phyloP scores from a whole-genome alignment of 2,113 vertebrate genomes.

The Patagioenas fasciata region DNA sequence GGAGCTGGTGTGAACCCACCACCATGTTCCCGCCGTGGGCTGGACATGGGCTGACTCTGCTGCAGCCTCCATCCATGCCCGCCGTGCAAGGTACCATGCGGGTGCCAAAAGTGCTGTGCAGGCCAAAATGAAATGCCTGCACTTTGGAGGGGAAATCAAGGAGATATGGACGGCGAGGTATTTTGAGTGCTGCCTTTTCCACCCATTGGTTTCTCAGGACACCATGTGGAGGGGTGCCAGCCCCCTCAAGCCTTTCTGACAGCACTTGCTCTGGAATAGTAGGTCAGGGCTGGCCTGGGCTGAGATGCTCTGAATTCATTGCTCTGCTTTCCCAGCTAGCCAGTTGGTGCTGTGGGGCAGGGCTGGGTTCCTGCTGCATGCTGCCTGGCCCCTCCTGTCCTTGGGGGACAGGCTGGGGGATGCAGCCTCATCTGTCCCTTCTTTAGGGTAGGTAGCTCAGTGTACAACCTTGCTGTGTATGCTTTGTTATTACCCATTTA shows the following conservation, averaged over 20 bases:
- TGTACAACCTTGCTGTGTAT: not conserved
- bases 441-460: not conserved
- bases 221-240: not conserved
- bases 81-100: not conserved
- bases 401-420: fast-evolving
- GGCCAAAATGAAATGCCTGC: not conserved
- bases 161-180: not conserved
- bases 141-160: not conserved
- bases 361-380: too few relatives aligned
- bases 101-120: not conserved
- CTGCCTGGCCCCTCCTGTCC: not conserved
- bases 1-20: not conserved
- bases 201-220: not conserved
- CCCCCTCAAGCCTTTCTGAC: not conserved
- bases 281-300: not conserved
- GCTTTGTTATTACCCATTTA: not conserved
- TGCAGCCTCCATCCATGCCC: fast-evolving
- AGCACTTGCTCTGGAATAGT: not conserved
- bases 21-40: not conserved
- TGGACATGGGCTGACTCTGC: not conserved
- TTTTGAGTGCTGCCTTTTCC: not conserved
- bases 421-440: not conserved
- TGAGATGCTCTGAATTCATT: not conserved
- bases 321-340: not conserved
- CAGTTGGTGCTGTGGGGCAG: fast-evolving